Conservation (phyloP, 1,140 invertebrate genomes). For the Lepidurus packardi region DNA sequence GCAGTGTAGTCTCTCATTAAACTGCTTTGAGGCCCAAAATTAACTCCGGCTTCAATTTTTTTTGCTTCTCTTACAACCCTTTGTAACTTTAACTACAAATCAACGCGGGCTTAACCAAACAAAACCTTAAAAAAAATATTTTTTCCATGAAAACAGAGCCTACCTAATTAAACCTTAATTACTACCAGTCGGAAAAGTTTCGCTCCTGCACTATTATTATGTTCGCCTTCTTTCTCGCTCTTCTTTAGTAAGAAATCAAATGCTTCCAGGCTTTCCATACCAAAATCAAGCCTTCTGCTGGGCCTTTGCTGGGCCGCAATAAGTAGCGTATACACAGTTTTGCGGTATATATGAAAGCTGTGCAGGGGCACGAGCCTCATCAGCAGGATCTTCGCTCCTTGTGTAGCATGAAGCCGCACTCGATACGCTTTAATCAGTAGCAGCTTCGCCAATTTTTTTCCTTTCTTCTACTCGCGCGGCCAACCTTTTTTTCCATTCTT, state of each 20-base stretch:
- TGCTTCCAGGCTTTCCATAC: not conserved
- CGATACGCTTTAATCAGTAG: conserved; percentile 19
- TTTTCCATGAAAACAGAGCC: not conserved
- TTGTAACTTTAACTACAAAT: not conserved
- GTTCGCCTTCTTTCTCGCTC: not conserved
- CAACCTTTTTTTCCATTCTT: not conserved
- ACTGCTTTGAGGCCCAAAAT: no score
- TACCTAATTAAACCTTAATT: conserved; percentile 8
- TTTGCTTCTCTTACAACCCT: not conserved
- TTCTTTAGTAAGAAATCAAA: not conserved
- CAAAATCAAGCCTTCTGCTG: not conserved
- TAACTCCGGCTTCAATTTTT: no score
- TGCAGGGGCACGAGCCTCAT: not conserved
- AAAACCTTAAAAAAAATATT: not conserved
- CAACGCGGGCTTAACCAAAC: not conserved
- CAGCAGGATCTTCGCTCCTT: conserved; percentile 17
- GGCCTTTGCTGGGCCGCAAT: not conserved
- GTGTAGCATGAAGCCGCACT: conserved; percentile 1
- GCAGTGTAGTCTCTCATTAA: no score
- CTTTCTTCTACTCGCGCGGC: not conserved
- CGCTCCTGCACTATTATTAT: not conserved
- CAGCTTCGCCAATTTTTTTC: conserved; percentile 21
- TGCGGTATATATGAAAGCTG: not conserved
- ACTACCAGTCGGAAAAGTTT: not conserved
- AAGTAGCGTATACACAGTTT: not conserved